Percentiles rank a stretch among this genome's conserved stretches.
Conservation (phyloP, 2,888 invertebrate genomes). For the Stegophylla sp. region DNA sequence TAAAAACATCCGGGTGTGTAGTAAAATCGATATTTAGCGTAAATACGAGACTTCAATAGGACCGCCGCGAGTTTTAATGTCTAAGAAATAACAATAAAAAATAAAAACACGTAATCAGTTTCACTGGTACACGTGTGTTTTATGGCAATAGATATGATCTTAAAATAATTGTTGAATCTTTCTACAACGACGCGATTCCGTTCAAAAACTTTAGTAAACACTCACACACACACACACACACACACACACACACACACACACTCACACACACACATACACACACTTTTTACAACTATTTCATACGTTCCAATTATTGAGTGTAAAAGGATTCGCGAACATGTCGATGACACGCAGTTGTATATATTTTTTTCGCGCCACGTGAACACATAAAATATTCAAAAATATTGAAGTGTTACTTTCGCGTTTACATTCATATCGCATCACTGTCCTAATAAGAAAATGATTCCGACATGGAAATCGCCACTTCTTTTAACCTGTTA, state of each 20-base stretch:
- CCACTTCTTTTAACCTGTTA: no score
- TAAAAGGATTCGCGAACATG: no score
- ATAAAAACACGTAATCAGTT: conserved; percentile 32
- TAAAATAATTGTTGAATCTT: conserved; percentile 32
- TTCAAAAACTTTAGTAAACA: background rate
- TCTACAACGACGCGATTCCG: background rate
- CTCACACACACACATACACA: no score
- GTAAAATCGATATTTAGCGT: conserved; percentile 35
- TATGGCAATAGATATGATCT: conserved; percentile 30
- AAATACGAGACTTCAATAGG: conserved; percentile 36
- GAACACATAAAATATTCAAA: no score
- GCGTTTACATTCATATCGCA: no score
- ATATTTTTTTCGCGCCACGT: no score
- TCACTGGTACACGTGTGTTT: conserved; percentile 33
- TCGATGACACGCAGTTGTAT: no score
- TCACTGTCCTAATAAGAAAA: no score
- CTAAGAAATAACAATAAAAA: conserved; percentile 36
- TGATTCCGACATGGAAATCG: no score
- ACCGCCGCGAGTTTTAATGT: conserved; percentile 36
- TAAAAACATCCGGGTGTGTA: no score
- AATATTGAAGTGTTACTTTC: no score
- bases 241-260: background rate
- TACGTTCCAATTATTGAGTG: background rate
- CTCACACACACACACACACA: background rate
- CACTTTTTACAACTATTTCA: background rate